Evolutionary conservation across 2,113 vertebrate genomes (phyloP), one percentile per base, ranked within the genome.

Genomic region (Mustelus asterias): DNA sequence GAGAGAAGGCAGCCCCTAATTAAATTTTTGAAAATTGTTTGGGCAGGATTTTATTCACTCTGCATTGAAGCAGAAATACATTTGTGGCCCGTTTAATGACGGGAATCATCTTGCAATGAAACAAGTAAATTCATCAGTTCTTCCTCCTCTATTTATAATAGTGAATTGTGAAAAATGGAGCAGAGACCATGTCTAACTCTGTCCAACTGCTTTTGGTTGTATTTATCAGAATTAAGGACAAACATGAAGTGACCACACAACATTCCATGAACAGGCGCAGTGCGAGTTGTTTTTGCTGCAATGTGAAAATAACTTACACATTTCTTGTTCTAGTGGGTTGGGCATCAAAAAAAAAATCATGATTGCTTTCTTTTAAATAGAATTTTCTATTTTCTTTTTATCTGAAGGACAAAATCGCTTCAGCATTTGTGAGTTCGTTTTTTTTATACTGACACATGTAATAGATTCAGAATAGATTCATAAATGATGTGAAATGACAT

Each of bases 401-500:
- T 65, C 63, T 48, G 33, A 37, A 14, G 58, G 37, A 70, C 18
- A 70, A 94, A 70, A 67, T 41, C 11, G 22, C n/a, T 41, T 94
- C 14, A 94, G 9, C 13, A 33, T 41, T 60, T 29, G 29, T 60
- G 13, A 26, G 8, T 26, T 29, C 48, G 5, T 54, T 60, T 90
- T n/a, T 16, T n/a, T 92, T 18, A 18, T 29, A 26, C 29, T n/a
- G 54, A 7, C 33, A 18, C 26, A 44, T n/a, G 67, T 5, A 69
- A 44, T 44, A 69, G 60, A 70, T 69, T 44, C n/a, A 94, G 11
- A 69, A 70, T 94, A 69, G 90, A 94, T 63, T 93, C 11, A n/a
- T 93, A 94, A 94, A 41, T 67, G n/a, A 37, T 90, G 60, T 37
- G 90, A 94, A 94, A 69, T 94, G 16, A 18, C 92, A 94, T n/a